These are phyloP conservation scores for Ictalurus punctatus DNA, from an alignment of 2,113 vertebrate genomes.

Conservation along the genomic window DNA sequence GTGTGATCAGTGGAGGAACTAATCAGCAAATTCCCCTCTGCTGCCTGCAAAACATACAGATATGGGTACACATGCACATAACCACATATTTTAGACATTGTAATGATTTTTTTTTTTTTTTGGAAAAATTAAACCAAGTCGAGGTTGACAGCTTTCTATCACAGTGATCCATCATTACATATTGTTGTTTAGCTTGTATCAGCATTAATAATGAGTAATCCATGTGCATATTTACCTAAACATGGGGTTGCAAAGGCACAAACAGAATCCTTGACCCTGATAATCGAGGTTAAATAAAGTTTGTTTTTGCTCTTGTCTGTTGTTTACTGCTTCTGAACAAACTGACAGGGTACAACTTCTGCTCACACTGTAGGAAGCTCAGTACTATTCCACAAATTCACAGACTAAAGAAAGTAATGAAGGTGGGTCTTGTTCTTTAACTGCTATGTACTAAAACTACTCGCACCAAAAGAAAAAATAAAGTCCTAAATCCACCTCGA, in stretches of 20 bases:
- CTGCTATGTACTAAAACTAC: neutral
- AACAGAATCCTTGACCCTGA: constrained; percentile 73
- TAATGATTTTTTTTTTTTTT: neutral
- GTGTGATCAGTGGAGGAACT: constrained; percentile 95
- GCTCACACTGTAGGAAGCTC: constrained; percentile 34
- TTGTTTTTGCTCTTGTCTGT: constrained; percentile 62
- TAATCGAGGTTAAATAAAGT: constrained; percentile 76
- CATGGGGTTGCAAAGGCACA: constrained; percentile 67
- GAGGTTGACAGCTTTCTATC: neutral
- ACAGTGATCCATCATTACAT: constrained; percentile 5
- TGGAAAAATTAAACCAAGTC: neutral
- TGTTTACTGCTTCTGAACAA: constrained; percentile 68
- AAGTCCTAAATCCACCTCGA: neutral
- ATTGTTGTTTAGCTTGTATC: constrained; percentile 35
- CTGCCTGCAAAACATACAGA: constrained; percentile 74
- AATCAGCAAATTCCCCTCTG: constrained; percentile 87
- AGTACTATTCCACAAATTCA: constrained; percentile 8
- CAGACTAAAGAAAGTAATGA: constrained; percentile 4
- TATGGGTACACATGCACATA: neutral
- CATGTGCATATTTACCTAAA: constrained; percentile 77
- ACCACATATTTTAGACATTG: neutral
- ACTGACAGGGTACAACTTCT: constrained; percentile 65
- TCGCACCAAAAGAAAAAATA: neutral
- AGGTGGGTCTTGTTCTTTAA: neutral
- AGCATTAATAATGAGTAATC: constrained; percentile 75